Conservation (phyloP, 1,140 invertebrate species). For the Zaprionus camerounensis region DNA sequence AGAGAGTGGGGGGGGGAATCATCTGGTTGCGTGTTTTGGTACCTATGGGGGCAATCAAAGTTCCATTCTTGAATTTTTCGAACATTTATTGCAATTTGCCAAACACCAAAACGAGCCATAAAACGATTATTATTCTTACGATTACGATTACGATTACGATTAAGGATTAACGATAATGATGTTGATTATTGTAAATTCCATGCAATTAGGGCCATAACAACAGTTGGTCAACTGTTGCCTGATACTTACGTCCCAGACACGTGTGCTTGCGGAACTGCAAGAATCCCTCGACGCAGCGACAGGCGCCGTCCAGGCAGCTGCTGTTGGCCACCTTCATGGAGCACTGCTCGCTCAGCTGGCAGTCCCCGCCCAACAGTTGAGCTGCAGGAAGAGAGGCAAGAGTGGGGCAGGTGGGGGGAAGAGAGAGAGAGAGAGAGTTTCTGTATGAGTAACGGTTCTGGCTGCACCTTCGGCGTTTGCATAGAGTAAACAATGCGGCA, state of each 20-base stretch:
- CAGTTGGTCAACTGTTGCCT: constrained; percentile 59
- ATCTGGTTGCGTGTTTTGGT: constrained; percentile 43
- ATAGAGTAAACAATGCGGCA: constrained; percentile 24
- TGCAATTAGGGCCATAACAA: constrained; percentile 71
- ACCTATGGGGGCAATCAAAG: constrained; percentile 56
- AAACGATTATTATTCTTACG: constrained; percentile 45
- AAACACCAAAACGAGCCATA: constrained; percentile 56
- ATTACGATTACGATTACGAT: constrained; percentile 2
- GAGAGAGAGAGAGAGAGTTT: constrained; percentile 22
- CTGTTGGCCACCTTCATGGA: constrained; percentile 92
- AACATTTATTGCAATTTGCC: constrained; percentile 74
- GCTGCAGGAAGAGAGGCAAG: constrained; percentile 84
- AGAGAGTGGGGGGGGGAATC: background rate
- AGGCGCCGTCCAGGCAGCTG: constrained; percentile 89
- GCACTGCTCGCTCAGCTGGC: constrained; percentile 90
- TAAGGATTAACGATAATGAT: constrained; percentile 19
- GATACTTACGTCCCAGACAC: constrained; percentile 93
- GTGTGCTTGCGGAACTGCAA: constrained; percentile 94
- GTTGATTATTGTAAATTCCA: constrained; percentile 45
- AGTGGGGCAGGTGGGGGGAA: constrained; percentile 6
- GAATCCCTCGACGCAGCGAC: constrained; percentile 92
- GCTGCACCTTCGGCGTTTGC: constrained; percentile 1
- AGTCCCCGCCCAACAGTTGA: constrained; percentile 90
- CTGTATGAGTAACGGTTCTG: constrained; percentile 56
- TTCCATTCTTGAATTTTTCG: constrained; percentile 49